Percentiles rank a stretch among this genome's conserved stretches.
Conservation (phyloP, 1,140 invertebrate species). For the Oncopeltus fasciatus region DNA sequence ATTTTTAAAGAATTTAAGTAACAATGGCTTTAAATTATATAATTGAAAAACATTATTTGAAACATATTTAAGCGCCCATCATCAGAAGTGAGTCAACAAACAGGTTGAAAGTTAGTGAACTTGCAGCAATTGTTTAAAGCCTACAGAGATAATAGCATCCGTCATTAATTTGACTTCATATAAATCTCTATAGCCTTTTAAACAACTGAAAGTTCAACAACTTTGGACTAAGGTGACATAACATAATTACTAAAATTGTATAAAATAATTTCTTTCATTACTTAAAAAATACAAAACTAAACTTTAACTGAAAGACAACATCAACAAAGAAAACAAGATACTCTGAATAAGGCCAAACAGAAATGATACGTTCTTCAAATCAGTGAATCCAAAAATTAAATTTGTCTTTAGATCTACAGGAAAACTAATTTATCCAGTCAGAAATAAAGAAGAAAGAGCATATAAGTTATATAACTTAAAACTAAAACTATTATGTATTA, state of each 20-base stretch:
- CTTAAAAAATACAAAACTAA: background rate
- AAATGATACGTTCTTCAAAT: too few relatives aligned
- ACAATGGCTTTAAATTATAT: too few relatives aligned
- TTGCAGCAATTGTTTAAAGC: background rate
- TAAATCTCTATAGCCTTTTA: background rate
- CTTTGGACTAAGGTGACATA: background rate
- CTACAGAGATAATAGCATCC: background rate
- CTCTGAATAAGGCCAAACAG: background rate
- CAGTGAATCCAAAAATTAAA: too few relatives aligned
- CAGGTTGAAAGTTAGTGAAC: background rate
- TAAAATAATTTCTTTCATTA: too few relatives aligned
- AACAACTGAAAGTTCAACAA: background rate
- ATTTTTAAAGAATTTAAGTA: too few relatives aligned
- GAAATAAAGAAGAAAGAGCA: too few relatives aligned
- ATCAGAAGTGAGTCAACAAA: background rate
- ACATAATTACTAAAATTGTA: background rate
- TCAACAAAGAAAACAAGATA: background rate
- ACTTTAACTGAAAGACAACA: too few relatives aligned
- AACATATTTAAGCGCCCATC: background rate
- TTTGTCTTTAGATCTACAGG: too few relatives aligned
- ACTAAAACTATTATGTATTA: too few relatives aligned
- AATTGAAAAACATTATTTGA: too few relatives aligned
- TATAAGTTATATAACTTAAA: too few relatives aligned
- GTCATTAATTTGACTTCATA: background rate
- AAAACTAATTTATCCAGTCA: too few relatives aligned